Percentiles rank a stretch among this genome's conserved stretches.
Conservation (phyloP, 2,888 invertebrate genomes). For the Megaustenia siamemsis region DNA sequence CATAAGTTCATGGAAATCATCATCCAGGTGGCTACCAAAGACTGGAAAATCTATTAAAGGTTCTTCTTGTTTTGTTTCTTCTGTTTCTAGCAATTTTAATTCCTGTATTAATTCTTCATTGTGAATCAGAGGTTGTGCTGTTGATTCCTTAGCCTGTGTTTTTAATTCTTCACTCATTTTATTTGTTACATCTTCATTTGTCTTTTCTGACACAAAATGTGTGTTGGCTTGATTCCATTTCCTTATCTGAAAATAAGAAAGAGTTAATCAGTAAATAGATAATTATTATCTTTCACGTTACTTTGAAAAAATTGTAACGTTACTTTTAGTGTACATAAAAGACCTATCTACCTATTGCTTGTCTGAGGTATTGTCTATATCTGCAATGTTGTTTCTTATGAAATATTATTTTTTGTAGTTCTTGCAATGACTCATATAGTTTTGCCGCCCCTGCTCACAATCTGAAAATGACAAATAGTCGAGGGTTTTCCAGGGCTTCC, state of each 20-base stretch:
- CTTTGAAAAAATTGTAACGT: no score
- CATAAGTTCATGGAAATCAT: constrained; percentile 50
- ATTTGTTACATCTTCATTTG: background rate
- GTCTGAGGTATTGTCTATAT: no score
- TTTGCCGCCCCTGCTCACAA: no score
- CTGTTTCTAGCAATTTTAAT: background rate
- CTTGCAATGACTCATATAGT: no score
- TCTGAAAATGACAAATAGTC: no score
- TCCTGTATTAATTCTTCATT: background rate
- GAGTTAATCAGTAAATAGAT: background rate
- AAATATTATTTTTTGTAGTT: no score
- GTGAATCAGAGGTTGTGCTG: background rate
- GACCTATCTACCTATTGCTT: no score
- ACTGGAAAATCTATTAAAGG: background rate
- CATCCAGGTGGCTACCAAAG: background rate
- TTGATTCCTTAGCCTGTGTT: background rate
- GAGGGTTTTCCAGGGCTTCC: no score
- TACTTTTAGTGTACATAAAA: no score
- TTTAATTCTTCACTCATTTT: background rate
- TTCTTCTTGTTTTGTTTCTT: background rate
- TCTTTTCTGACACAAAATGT: background rate
- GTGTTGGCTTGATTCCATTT: constrained; percentile 61
- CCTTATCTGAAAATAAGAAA: constrained; percentile 53
- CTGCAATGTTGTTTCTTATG: no score
- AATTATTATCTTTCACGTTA: no score